These are phyloP conservation scores for Acanthosepion pharaonis DNA, from an alignment of 2,888 invertebrate species.

Conservation along the genomic window DNA sequence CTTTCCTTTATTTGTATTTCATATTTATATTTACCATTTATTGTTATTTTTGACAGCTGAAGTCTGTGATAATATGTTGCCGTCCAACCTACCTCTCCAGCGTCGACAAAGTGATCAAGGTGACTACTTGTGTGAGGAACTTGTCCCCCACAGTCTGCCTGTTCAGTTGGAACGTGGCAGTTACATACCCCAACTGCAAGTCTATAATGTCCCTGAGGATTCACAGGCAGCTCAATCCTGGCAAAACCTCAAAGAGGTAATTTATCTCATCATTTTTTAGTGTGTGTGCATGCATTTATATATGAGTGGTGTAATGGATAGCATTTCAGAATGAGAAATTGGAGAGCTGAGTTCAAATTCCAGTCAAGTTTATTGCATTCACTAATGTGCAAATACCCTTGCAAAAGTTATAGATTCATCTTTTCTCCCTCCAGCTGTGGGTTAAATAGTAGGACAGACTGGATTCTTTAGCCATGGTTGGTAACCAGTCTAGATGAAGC, in stretches of 20 bases:
- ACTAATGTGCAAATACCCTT: too few species aligned
- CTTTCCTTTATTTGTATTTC: background rate
- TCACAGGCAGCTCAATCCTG: slow-evolving; percentile 67
- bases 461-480: too few species aligned
- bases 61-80: slow-evolving; percentile 39
- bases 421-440: too few species aligned
- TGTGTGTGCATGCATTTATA: too few species aligned
- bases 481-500: too few species aligned
- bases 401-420: too few species aligned
- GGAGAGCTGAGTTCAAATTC: too few species aligned
- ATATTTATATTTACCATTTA: background rate
- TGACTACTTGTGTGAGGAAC: slow-evolving; percentile 11
- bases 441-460: too few species aligned
- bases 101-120: background rate
- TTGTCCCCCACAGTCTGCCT: slow-evolving; percentile 42
- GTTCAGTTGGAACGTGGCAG: slow-evolving; percentile 36
- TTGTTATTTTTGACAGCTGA: background rate
- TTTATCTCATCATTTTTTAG: too few species aligned
- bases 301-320: too few species aligned
- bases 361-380: too few species aligned
- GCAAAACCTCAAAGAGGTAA: slow-evolving; percentile 67
- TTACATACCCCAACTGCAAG: slow-evolving; percentile 51
- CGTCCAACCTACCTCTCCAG: slow-evolving; percentile 10
- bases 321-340: too few species aligned
- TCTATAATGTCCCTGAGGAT: slow-evolving; percentile 59